Base-by-base conservation (phyloP, 2,888 invertebrate genomes). In the Onchidella celtica region DNA sequence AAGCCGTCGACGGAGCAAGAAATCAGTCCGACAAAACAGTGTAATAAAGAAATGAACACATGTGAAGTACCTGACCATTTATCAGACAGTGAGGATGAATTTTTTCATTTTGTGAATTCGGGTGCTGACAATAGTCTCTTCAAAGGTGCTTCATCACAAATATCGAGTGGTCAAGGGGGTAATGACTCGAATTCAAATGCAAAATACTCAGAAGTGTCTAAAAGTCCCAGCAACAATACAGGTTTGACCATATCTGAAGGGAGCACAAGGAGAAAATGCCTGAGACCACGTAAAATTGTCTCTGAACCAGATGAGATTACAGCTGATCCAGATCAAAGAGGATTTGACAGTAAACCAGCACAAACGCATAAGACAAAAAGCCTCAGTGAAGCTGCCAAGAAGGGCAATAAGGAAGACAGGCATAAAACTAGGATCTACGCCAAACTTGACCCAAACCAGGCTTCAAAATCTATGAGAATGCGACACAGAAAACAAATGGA, bases 241-340 rank as follows among this genome's bases (percentile, higher is more conserved):
- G 47, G 17, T 6, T 47, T 47, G 47, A 47, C 47, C 6, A 47
- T 47, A 11, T 47, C 47, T 11, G 59, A 61, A 73, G 27, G 36
- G 1, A 61, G 59, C 36, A 27, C 36, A 59, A 73, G 24, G 61
- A 73, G 73, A 61, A 59, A 59, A 36, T 61, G 34, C 38, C 17
- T 73, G 21, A 34, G 38, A 59, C 61, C 73, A 24, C 61, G 47
- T 17, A 73, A 59, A 59, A 38, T 61, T 2, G 32, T 61, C 17
- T 36, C 59, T 59, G 61, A 72, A 4, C 14, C 40, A 47, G 47
- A 17, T 21, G 1, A n/a, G 17, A 34, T n/a, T 32, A 57, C 32
- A n/a, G n/a, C n/a, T n/a, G n/a, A n/a, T n/a, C n/a, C n/a, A n/a
- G n/a, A n/a, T n/a, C n/a, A n/a, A n/a, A n/a, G n/a, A n/a, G n/a